Evolutionary conservation across 1,140 invertebrate genomes (phyloP).

Genomic region (Sesamia nonagrioides): DNA sequence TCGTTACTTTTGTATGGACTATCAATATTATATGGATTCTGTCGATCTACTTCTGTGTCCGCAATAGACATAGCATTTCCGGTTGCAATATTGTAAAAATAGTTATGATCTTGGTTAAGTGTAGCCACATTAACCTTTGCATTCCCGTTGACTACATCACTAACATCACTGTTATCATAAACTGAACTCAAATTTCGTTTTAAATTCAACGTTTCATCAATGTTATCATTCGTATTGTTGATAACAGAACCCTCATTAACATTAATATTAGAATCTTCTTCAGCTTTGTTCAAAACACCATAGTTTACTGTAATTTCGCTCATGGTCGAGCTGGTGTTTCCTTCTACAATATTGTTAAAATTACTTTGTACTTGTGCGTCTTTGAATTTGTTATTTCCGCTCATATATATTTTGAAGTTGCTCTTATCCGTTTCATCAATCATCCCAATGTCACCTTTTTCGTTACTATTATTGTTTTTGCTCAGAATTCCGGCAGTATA

Average conservation of each 20-base stretch:
- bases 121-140: not conserved
- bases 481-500: not conserved
- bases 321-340: not conserved
- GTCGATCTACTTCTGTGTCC: not conserved
- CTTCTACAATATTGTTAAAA: not conserved
- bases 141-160: not conserved
- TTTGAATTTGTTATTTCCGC: not conserved
- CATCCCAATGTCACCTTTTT: not conserved
- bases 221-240: not conserved
- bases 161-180: not conserved
- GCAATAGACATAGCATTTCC: slow-evolving; percentile 1
- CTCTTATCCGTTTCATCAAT: slow-evolving; percentile 24
- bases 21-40: not conserved
- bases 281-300: too few relatives aligned
- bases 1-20: not conserved
- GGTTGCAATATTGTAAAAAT: not conserved
- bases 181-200: not conserved
- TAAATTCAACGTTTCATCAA: not conserved
- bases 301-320: not conserved
- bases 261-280: too few relatives aligned
- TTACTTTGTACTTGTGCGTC: not conserved
- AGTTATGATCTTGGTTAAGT: not conserved
- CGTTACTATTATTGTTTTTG: not conserved
- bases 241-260: not conserved
- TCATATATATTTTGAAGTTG: not conserved